These are phyloP conservation scores for Cebuella pygmaea DNA, from an alignment of 2,797 vertebrate genomes.

Conservation along the genomic window DNA sequence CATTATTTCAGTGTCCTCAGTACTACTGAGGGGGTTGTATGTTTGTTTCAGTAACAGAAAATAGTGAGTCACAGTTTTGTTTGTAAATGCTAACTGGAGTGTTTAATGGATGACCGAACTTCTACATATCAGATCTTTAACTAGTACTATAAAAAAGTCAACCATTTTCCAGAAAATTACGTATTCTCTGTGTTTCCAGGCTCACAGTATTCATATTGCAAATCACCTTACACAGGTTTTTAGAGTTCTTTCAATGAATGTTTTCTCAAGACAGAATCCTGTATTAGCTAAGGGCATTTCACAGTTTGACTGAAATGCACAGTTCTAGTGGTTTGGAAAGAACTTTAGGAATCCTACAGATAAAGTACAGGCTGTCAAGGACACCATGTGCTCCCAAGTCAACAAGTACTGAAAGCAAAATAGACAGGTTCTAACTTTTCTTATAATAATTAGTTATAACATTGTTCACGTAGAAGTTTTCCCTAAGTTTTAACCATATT, in stretches of 20 bases:
- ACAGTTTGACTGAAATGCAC: not conserved
- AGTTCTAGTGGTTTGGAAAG: constrained; percentile 18
- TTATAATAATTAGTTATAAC: not conserved
- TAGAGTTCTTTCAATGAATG: not conserved
- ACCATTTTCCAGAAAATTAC: not conserved
- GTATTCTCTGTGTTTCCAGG: not conserved
- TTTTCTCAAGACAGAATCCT: not conserved
- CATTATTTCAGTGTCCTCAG: not conserved
- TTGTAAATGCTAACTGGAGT: not conserved
- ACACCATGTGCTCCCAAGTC: not conserved
- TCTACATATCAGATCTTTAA: not conserved
- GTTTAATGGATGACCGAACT: not conserved
- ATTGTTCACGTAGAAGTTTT: not conserved
- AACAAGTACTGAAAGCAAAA: not conserved
- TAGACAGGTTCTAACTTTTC: not conserved
- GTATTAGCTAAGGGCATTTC: not conserved
- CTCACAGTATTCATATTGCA: not conserved
- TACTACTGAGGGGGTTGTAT: not conserved
- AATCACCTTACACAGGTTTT: not conserved
- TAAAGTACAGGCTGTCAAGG: not conserved
- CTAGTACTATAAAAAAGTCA: not conserved
- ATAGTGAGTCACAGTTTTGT: not conserved
- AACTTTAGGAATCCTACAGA: not conserved
- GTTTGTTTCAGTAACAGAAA: not conserved
- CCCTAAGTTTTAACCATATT: not conserved